Evolutionary conservation across 1,140 invertebrate genomes (phyloP).

Genomic region (Drosophila micromelanica): DNA sequence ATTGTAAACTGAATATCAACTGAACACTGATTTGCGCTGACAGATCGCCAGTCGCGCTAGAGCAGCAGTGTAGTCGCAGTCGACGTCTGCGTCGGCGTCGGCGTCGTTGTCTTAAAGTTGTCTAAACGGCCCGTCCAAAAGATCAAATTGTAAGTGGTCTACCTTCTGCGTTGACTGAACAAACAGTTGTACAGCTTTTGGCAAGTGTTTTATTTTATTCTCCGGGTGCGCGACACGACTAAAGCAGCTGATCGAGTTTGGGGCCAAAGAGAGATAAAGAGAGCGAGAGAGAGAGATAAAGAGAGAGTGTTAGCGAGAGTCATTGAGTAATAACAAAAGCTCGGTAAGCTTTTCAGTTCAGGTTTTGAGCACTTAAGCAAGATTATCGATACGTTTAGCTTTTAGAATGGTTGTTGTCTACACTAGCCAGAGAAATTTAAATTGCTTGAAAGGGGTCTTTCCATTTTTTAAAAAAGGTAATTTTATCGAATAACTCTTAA

Average conservation of each 20-base stretch:
- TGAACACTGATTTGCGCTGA: conserved; percentile 50
- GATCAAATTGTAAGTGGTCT: conserved; percentile 61
- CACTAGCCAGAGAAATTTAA: neutral
- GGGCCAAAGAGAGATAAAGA: neutral
- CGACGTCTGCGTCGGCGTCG: conserved; percentile 8
- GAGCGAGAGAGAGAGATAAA: neutral
- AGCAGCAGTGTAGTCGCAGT: conserved; percentile 37
- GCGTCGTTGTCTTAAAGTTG: conserved; percentile 59
- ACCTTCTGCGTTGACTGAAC: conserved; percentile 29
- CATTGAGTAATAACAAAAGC: neutral
- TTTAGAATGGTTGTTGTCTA: neutral
- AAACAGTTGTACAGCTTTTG: neutral
- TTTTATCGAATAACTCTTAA: too few relatives aligned
- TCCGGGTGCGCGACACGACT: conserved; percentile 23
- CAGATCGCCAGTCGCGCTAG: conserved; percentile 60
- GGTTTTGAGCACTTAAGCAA: neutral
- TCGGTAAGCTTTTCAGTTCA: neutral
- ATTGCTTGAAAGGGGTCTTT: too few relatives aligned
- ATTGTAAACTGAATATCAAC: conserved; percentile 59
- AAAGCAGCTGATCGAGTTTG: conserved; percentile 7
- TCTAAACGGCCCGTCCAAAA: conserved; percentile 62
- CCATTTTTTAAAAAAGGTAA: too few relatives aligned
- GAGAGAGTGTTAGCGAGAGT: neutral
- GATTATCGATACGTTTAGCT: neutral
- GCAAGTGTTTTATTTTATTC: conserved; percentile 12